A percentile compares a stretch with the other conserved stretches of the same genome.
Evolutionary conservation across 2,797 vertebrate genomes (phyloP).

Genomic region (Fratercula arctica): DNA sequence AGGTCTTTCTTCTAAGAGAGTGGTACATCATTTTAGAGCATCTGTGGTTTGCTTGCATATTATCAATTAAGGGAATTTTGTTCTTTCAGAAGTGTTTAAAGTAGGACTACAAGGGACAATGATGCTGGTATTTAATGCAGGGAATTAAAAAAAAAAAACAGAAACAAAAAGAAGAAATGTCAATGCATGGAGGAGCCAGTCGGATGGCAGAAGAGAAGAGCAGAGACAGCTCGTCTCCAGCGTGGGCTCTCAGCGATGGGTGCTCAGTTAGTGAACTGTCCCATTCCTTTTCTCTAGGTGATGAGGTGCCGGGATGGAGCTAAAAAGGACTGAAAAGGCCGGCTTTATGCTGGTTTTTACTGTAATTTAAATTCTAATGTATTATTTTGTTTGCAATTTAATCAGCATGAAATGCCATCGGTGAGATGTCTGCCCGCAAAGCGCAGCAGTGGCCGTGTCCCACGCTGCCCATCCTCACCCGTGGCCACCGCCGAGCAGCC

Average conservation of each 20-base stretch:
- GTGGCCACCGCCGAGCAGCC: not conserved
- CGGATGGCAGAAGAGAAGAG: not conserved
- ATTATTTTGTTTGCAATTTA: not conserved
- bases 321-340: not conserved
- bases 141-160: not conserved
- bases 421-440: not conserved
- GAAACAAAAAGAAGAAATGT: not conserved
- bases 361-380: not conserved
- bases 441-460: rapidly evolving
- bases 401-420: not conserved
- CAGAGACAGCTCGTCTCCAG: not conserved
- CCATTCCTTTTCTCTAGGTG: not conserved
- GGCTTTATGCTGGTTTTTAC: not conserved
- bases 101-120: not conserved
- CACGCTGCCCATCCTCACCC: not conserved
- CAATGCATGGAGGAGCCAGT: not conserved
- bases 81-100: not conserved
- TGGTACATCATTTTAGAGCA: not conserved
- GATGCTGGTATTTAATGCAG: not conserved
- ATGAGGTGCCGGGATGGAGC: not conserved
- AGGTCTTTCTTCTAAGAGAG: not conserved
- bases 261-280: not conserved
- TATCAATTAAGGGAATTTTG: not conserved
- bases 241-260: rapidly evolving
- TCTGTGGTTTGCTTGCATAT: not conserved